Evolutionary conservation across 2,888 invertebrate species (phyloP).

Genomic region (Cyclophora punctaria): DNA sequence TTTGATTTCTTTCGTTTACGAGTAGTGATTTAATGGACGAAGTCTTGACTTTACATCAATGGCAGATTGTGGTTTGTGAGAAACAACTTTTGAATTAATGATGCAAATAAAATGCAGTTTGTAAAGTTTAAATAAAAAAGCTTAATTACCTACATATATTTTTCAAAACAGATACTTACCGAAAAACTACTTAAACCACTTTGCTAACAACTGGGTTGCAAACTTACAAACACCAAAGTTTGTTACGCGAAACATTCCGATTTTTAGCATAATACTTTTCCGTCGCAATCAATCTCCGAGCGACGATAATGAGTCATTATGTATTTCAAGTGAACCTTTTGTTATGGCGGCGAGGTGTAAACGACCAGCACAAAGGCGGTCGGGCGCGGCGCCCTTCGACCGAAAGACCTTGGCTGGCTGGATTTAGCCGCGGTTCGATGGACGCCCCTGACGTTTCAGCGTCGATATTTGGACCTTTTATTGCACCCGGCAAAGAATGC

Average conservation of each 20-base stretch:
- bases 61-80: too few species aligned
- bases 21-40: too few species aligned
- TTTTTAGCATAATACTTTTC: constrained; percentile 24
- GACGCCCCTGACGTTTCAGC: constrained; percentile 59
- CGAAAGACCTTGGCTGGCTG: constrained; percentile 70
- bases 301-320: constrained; percentile 18
- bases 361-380: constrained; percentile 61
- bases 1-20: background rate
- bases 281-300: constrained; percentile 21
- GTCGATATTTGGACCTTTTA: constrained; percentile 53
- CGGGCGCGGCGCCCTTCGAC: constrained; percentile 69
- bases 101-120: too few species aligned
- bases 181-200: too few species aligned
- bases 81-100: too few species aligned
- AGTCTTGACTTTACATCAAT: too few species aligned
- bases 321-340: constrained; percentile 56
- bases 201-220: too few species aligned
- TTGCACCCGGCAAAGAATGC: constrained; percentile 45
- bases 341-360: constrained; percentile 63
- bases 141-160: too few species aligned
- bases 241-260: too few species aligned
- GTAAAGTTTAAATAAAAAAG: too few species aligned
- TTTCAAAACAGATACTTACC: too few species aligned
- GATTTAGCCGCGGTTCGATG: constrained; percentile 70
- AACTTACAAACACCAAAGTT: too few species aligned